Percentiles rank a stretch among this genome's conserved stretches.
Evolutionary conservation across 2,888 invertebrate genomes (phyloP).

Genomic region (Drosophila neoperkinsi): DNA sequence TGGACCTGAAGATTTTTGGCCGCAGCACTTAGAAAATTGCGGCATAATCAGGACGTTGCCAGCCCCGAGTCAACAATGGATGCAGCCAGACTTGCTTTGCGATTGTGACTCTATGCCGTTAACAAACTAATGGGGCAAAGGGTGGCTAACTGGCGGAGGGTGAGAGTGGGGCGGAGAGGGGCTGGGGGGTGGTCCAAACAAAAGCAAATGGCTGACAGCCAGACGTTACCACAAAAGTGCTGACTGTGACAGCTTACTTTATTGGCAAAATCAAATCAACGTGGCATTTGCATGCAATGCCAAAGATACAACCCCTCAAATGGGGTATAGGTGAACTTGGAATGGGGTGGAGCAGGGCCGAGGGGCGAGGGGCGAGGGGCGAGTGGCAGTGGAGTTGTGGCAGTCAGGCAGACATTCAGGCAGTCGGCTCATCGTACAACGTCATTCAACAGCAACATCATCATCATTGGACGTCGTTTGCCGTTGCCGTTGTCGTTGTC

Average conservation of each 20-base stretch:
- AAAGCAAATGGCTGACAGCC: slow-evolving; percentile 55
- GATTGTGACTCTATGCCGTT: slow-evolving; percentile 14
- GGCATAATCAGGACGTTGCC: slow-evolving; percentile 75
- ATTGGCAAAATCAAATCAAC: slow-evolving; percentile 82
- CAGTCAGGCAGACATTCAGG: slow-evolving; percentile 4
- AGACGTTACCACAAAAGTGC: slow-evolving; percentile 74
- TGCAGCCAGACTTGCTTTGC: slow-evolving; percentile 12
- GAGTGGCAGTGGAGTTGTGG: neutral
- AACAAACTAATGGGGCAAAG: slow-evolving; percentile 26
- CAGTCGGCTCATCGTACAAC: slow-evolving; percentile 20
- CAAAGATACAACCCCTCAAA: slow-evolving; percentile 66
- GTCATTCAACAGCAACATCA: slow-evolving; percentile 13
- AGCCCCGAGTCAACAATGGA: slow-evolving; percentile 57
- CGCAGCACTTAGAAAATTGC: slow-evolving; percentile 78
- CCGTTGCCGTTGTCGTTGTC: slow-evolving; percentile 14
- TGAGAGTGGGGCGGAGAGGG: neutral
- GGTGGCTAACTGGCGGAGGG: neutral
- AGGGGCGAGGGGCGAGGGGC: slow-evolving; percentile 22
- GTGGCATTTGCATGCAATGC: slow-evolving; percentile 76
- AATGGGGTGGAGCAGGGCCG: neutral
- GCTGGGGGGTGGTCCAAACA: slow-evolving; percentile 25
- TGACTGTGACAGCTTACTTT: slow-evolving; percentile 83
- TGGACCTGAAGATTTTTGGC: slow-evolving; percentile 50
- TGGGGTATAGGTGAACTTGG: neutral
- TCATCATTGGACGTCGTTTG: slow-evolving; percentile 29